A percentile compares a stretch with the other conserved stretches of the same genome.
These are phyloP conservation scores for Alca torda DNA, from an alignment of 2,797 vertebrate genomes.

Conservation along the genomic window DNA sequence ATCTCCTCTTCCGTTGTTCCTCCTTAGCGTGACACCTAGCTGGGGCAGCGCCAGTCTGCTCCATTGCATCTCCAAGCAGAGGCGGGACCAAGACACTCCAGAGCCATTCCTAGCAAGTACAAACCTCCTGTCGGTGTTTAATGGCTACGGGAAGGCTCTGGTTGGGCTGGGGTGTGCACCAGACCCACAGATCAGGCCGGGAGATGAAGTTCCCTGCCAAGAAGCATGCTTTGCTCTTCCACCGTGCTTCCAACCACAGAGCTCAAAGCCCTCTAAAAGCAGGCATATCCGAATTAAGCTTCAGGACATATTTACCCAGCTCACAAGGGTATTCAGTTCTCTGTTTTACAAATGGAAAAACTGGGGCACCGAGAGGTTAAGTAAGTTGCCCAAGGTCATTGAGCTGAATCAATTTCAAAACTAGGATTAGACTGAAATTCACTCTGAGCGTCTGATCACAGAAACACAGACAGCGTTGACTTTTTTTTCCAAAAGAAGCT, in stretches of 20 bases:
- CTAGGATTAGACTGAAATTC: constrained; percentile 40
- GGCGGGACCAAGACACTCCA: not conserved
- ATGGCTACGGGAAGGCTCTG: not conserved
- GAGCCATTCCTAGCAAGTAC: not conserved
- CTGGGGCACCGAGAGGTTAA: constrained; percentile 7
- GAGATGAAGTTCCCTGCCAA: not conserved
- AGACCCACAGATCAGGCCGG: fast-evolving
- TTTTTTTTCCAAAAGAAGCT: constrained; percentile 22
- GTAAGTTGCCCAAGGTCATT: constrained; percentile 36
- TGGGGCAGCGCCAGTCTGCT: not conserved
- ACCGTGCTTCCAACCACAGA: not conserved
- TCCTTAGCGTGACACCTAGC: not conserved
- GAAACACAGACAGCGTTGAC: not conserved
- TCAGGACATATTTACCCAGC: not conserved
- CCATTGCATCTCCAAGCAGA: not conserved
- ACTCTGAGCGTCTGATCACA: constrained; percentile 39
- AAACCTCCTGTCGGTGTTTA: not conserved
- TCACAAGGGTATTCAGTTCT: not conserved
- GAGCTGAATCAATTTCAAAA: constrained; percentile 41
- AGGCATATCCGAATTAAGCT: not conserved
- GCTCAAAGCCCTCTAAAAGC: not conserved
- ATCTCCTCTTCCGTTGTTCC: not conserved
- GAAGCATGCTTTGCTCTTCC: not conserved
- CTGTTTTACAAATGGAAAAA: constrained; percentile 33
- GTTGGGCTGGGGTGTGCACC: not conserved